Percentiles rank a stretch among this genome's conserved stretches.
These are phyloP conservation scores for Volucella zonaria DNA, from an alignment of 2,888 invertebrate species.

Conservation along the genomic window DNA sequence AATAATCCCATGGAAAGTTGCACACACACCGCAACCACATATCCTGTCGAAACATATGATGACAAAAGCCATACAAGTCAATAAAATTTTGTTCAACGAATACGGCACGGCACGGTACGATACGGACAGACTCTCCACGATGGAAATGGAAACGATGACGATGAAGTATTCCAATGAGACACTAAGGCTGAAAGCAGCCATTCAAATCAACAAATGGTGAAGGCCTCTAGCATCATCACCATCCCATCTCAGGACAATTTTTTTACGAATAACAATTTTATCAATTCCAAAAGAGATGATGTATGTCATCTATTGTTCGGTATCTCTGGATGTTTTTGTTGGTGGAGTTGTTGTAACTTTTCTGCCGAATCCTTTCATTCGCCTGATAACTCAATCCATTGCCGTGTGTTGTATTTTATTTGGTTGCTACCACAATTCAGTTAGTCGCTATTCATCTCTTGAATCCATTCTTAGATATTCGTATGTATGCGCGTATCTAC, in stretches of 20 bases:
- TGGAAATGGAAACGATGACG: conserved; percentile 15
- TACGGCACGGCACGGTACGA: conserved; percentile 1
- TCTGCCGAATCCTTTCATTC: conserved; percentile 45
- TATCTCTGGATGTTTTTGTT: conserved; percentile 13
- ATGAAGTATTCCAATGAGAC: conserved; percentile 6
- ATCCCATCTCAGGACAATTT: conserved; percentile 33
- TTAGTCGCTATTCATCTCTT: conserved; percentile 38
- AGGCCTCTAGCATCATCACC: neutral
- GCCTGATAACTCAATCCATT: conserved; percentile 56
- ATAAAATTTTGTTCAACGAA: conserved; percentile 55
- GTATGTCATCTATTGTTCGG: conserved; percentile 55
- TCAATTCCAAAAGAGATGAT: conserved; percentile 63
- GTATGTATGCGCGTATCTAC: neutral
- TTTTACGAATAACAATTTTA: conserved; percentile 50
- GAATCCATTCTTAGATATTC: neutral
- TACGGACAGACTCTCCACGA: conserved; percentile 19
- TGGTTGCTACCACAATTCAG: conserved; percentile 56
- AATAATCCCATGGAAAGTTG: conserved; percentile 49
- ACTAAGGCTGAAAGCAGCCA: conserved; percentile 45
- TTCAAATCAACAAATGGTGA: conserved; percentile 42
- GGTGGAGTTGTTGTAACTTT: conserved; percentile 3
- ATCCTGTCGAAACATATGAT: neutral
- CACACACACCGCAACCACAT: conserved; percentile 31
- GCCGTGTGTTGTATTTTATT: conserved; percentile 54
- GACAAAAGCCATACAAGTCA: conserved; percentile 69